phyloP scores from a whole-genome alignment of 2,113 vertebrate genomes.

The Atrichornis clamosus region DNA sequence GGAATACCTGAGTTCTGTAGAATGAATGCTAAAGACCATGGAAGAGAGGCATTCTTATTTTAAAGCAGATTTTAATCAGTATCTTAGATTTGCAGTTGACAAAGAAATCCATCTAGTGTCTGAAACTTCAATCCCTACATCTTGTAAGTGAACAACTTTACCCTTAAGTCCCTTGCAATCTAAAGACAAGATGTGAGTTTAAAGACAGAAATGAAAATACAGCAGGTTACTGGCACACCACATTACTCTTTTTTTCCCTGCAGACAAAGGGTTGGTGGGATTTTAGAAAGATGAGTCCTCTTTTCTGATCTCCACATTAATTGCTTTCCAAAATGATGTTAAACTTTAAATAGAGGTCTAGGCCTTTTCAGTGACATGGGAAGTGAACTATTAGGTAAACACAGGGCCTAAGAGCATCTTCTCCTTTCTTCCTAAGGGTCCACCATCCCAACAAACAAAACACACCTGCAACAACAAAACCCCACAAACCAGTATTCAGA shows the following conservation, averaged over 20 bases:
- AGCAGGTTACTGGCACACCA: neutral
- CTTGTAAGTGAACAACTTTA: neutral
- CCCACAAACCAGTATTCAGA: neutral
- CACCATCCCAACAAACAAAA: neutral
- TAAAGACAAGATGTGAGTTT: neutral
- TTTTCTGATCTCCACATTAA: neutral
- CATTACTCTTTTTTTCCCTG: neutral
- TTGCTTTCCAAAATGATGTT: neutral
- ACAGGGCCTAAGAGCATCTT: neutral
- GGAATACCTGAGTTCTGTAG: neutral
- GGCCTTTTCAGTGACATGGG: neutral
- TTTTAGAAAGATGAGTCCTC: neutral
- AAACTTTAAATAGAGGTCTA: neutral
- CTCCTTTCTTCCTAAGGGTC: neutral
- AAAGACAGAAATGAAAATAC: neutral
- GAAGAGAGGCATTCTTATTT: neutral
- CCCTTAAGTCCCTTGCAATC: neutral
- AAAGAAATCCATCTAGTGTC: neutral
- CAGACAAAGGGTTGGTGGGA: neutral
- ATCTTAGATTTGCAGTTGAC: neutral
- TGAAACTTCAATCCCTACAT: neutral
- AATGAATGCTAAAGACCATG: neutral
- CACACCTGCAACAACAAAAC: neutral
- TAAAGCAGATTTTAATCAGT: neutral
- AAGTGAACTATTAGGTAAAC: neutral